Evolutionary conservation across 2,888 invertebrate species (phyloP).

Genomic region (Noctuana brunneofusca): DNA sequence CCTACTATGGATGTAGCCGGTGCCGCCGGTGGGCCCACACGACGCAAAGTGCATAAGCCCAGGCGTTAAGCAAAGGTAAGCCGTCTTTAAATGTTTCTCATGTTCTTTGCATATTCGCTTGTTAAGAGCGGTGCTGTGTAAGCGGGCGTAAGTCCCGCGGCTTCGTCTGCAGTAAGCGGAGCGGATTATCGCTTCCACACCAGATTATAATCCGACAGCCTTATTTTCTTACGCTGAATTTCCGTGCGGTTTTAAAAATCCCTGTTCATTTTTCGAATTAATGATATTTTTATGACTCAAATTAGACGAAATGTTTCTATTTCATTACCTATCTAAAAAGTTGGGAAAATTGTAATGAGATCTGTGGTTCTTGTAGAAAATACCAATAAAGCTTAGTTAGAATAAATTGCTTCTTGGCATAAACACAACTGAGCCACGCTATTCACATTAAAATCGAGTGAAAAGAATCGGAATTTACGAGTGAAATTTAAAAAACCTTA

Average conservation of each 20-base stretch:
- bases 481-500: not conserved
- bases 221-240: slow-evolving; percentile 9
- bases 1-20: too few relatives aligned
- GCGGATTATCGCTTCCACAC: slow-evolving; percentile 11
- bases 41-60: slow-evolving; percentile 3
- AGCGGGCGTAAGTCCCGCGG: slow-evolving; percentile 13
- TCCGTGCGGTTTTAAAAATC: too few relatives aligned
- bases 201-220: slow-evolving; percentile 8
- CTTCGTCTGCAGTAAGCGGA: not conserved
- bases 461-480: not conserved
- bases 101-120: slow-evolving; percentile 23
- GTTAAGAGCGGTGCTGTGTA: slow-evolving; percentile 27
- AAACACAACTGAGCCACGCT: not conserved
- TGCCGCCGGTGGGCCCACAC: not conserved
- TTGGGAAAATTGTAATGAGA: not conserved
- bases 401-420: slow-evolving; percentile 1
- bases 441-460: not conserved
- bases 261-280: too few relatives aligned
- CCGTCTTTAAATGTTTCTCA: not conserved
- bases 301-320: too few relatives aligned
- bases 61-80: slow-evolving; percentile 10
- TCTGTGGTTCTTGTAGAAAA: not conserved
- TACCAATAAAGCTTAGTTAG: not conserved
- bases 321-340: too few relatives aligned
- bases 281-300: too few relatives aligned